Conservation (phyloP, 2,113 vertebrate genomes). For the Chauna torquata region DNA sequence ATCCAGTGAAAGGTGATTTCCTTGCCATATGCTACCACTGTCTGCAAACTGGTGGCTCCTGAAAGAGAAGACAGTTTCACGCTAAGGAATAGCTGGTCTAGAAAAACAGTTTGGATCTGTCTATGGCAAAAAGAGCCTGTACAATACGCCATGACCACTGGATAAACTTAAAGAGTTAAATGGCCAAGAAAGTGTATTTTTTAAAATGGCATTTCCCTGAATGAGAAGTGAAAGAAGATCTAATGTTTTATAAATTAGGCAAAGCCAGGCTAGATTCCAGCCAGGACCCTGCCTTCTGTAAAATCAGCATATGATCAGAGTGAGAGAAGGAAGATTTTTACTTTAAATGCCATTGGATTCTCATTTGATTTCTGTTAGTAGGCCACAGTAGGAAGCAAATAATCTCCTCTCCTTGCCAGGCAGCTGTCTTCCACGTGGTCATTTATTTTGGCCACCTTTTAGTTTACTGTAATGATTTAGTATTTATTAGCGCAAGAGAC, state of each 20-base stretch:
- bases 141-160: background rate
- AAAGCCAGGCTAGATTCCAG: background rate
- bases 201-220: background rate
- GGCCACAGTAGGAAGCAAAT: background rate
- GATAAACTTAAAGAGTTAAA: background rate
- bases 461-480: background rate
- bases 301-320: background rate
- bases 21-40: background rate
- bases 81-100: background rate
- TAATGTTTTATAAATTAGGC: background rate
- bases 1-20: background rate
- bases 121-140: background rate
- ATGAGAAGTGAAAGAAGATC: background rate
- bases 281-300: background rate
- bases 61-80: background rate
- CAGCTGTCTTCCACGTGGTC: background rate
- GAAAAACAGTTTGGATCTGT: background rate
- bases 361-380: background rate
- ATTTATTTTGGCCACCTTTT: background rate
- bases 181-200: background rate
- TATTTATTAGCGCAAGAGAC: background rate
- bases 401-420: background rate
- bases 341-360: background rate
- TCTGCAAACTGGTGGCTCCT: background rate
- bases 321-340: background rate